Evolutionary conservation across 2,113 vertebrate genomes (phyloP), one percentile per base, ranked within the genome.

Genomic region (Anas platyrhynchos): DNA sequence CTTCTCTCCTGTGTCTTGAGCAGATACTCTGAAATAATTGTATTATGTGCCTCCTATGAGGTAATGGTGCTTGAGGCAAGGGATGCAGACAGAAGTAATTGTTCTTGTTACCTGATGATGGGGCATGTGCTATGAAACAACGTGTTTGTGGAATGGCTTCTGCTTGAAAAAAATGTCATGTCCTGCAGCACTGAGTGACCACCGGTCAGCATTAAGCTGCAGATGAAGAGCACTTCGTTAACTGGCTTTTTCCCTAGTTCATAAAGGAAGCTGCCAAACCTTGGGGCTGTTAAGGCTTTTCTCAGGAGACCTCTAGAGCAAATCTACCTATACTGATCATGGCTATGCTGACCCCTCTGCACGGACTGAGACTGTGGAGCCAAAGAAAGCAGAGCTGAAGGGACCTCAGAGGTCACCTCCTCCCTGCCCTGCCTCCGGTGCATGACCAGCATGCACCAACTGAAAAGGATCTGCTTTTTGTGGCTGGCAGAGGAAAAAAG

Each of bases 11-110:
- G 86, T 54, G 73, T 59, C 69, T 93, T 90, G 63, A 95, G 76
- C 67, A 87, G 91, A 86, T 86, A 36, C 91, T 91, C 61, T 75
- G 38, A 87, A 91, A 79, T 94, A 89, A 96, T 91, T 86, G 26
- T 13, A 54, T 86, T 86, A 68, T 75, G 38, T 78, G 77, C 31
- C 54, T 90, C 48, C 32, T 94, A 7, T 78, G 88, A 84, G 85
- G 85, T 88, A 91, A 65, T 4, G 4, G 54, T 66, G 66, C 86
- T 88, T 68, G 61, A 93, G 44, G 69, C 73, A 86, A 83, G 43
- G 80, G 44, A 56, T 73, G 62, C 75, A 89, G 90, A 86, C 48
- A 83, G 23, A 83, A 82, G 27, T 73, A 83, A 93, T 83, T 93
- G 71, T 82, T 92, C 50, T 73, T 72, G 61, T 74, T 94, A 89